Evolutionary conservation across 2,888 invertebrate species (phyloP).

Genomic region (Eristalis pertinax): DNA sequence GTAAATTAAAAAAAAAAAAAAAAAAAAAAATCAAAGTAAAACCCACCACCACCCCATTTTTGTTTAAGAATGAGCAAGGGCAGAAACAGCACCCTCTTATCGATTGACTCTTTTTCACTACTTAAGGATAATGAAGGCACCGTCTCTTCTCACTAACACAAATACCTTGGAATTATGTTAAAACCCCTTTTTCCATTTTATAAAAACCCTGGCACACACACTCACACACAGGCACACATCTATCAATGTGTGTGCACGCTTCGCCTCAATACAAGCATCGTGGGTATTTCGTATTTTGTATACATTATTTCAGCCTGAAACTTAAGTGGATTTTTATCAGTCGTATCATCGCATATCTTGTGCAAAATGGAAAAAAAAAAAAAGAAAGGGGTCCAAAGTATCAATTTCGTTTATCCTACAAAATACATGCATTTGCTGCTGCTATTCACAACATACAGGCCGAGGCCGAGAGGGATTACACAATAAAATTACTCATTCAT

Average conservation of each 20-base stretch:
- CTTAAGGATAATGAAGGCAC: conserved; percentile 58
- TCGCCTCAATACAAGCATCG: background rate
- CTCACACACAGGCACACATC: no score
- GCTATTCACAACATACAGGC: conserved; percentile 39
- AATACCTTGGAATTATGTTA: conserved; percentile 49
- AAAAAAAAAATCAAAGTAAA: conserved; percentile 19
- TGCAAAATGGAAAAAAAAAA: no score
- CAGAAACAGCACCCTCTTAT: conserved; percentile 59
- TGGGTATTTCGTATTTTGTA: conserved; percentile 51
- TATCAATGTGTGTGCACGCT: conserved; percentile 1
- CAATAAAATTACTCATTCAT: conserved; percentile 71
- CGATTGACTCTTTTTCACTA: conserved; percentile 61
- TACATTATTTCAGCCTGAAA: conserved; percentile 46
- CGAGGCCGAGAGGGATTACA: conserved; percentile 59
- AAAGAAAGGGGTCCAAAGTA: conserved; percentile 67
- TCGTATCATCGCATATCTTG: conserved; percentile 60
- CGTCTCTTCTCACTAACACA: conserved; percentile 56
- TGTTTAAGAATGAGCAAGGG: conserved; percentile 23
- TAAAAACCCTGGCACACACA: no score
- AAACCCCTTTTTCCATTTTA: conserved; percentile 66
- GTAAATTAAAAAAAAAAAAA: conserved; percentile 41
- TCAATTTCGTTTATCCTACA: conserved; percentile 70
- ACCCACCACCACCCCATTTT: conserved; percentile 51
- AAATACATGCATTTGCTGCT: conserved; percentile 31
- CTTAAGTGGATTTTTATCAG: conserved; percentile 72